phyloP scores from a whole-genome alignment of 2,113 vertebrate genomes.

The Microcebus jonahi region DNA sequence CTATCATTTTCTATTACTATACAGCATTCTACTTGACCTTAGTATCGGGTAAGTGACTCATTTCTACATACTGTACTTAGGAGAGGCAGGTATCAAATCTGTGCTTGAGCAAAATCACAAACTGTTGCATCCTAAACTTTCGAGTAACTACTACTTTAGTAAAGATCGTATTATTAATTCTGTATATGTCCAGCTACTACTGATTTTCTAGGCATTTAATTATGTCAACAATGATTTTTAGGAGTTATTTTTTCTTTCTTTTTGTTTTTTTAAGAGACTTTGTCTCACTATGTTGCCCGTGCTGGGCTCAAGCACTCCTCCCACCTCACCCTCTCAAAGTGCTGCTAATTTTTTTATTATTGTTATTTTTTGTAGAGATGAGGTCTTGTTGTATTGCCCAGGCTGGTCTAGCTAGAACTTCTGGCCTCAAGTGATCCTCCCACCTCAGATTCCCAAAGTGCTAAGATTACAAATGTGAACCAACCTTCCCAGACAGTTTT shows the following conservation, averaged over 20 bases:
- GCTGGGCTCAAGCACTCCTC: too few relatives aligned
- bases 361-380: too few relatives aligned
- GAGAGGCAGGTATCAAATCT: neutral
- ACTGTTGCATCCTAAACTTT: neutral
- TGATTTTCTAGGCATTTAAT: slow-evolving; percentile 20
- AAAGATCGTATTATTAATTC: neutral
- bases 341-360: too few relatives aligned
- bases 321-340: too few relatives aligned
- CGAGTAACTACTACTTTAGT: slow-evolving; percentile 15
- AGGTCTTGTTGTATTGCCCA: too few relatives aligned
- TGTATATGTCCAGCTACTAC: neutral
- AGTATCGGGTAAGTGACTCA: neutral
- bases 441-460: too few relatives aligned
- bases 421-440: too few relatives aligned
- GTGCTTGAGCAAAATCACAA: neutral
- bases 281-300: too few relatives aligned
- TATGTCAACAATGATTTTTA: slow-evolving; percentile 23
- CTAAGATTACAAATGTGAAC: too few relatives aligned
- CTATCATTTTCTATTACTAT: neutral
- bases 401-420: too few relatives aligned
- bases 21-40: neutral
- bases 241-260: too few relatives aligned
- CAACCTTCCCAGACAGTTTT: neutral
- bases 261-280: too few relatives aligned
- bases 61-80: neutral